These are phyloP conservation scores for Ennomos fuscantarius DNA, from an alignment of 2,888 invertebrate genomes.

Conservation along the genomic window DNA sequence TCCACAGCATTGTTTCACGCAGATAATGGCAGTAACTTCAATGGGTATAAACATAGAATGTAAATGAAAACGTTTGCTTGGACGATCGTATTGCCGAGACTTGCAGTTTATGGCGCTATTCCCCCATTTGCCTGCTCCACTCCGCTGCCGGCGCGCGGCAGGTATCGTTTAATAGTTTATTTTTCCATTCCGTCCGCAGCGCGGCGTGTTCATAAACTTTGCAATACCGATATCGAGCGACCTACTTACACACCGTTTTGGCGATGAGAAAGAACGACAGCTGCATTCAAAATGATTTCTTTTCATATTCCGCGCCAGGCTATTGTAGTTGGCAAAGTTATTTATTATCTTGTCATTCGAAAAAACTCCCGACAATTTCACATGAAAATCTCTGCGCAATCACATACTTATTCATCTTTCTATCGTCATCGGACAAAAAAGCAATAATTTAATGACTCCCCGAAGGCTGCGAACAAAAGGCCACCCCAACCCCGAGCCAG, in stretches of 20 bases:
- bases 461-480: slow-evolving; percentile 59
- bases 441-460: slow-evolving; percentile 59
- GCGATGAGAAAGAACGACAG: slow-evolving; percentile 41
- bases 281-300: slow-evolving; percentile 41
- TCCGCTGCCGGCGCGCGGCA: slow-evolving; percentile 8
- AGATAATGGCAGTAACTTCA: slow-evolving; percentile 9
- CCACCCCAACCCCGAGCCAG: slow-evolving; percentile 49
- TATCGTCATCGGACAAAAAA: slow-evolving; percentile 53
- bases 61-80: slow-evolving; percentile 18
- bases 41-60: slow-evolving; percentile 10
- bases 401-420: slow-evolving; percentile 51
- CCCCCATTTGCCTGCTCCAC: slow-evolving; percentile 1
- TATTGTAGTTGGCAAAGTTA: slow-evolving; percentile 19
- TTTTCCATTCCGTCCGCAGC: slow-evolving; percentile 41
- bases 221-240: slow-evolving; percentile 53
- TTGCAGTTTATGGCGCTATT: slow-evolving; percentile 1
- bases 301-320: slow-evolving; percentile 18
- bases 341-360: slow-evolving; percentile 42
- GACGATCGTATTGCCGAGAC: slow-evolving; percentile 7
- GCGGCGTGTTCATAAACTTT: slow-evolving; percentile 51
- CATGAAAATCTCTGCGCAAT: slow-evolving; percentile 43
- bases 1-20: background rate
- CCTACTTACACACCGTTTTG: slow-evolving; percentile 44
- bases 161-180: slow-evolving; percentile 44
- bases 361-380: slow-evolving; percentile 43